phyloP scores from a whole-genome alignment of 1,140 invertebrate species.

The Lasioglossum baleicum region DNA sequence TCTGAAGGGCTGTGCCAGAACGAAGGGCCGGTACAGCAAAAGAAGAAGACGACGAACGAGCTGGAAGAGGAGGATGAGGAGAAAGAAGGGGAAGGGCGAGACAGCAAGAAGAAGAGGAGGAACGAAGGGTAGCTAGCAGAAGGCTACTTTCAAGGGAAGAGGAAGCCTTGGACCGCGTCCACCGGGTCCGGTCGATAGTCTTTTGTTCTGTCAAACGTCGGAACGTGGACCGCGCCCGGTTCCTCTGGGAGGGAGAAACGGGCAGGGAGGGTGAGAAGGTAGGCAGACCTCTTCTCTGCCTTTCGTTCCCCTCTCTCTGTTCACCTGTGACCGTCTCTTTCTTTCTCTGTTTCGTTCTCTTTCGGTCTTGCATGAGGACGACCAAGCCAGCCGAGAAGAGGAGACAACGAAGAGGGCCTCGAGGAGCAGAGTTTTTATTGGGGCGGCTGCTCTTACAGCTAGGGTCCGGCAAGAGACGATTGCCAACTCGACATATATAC shows the following conservation, averaged over 20 bases:
- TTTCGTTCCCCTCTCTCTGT: constrained; percentile 9
- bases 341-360: not conserved
- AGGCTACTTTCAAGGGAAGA: constrained; percentile 58
- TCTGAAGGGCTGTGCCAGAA: not conserved
- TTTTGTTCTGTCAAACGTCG: constrained; percentile 80
- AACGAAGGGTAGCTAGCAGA: constrained; percentile 32
- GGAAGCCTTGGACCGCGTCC: constrained; percentile 46
- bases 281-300: constrained; percentile 22
- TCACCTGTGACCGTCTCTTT: not conserved
- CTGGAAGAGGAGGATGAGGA: not conserved
- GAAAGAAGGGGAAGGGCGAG: constrained; percentile 14
- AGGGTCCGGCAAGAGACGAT: constrained; percentile 45
- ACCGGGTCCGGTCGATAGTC: constrained; percentile 72
- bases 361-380: constrained; percentile 17
- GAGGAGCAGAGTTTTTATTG: constrained; percentile 60
- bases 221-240: constrained; percentile 71
- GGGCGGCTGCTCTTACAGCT: constrained; percentile 49
- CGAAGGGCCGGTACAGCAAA: constrained; percentile 1
- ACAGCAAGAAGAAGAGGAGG: constrained; percentile 14
- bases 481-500: constrained; percentile 50
- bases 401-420: constrained; percentile 33
- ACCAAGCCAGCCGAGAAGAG: constrained; percentile 9
- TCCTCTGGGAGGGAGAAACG: constrained; percentile 36
- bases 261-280: constrained; percentile 5
- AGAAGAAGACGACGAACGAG: not conserved